phyloP scores from a whole-genome alignment of 2,888 invertebrate genomes.

The Caenorhabditis sp. region DNA sequence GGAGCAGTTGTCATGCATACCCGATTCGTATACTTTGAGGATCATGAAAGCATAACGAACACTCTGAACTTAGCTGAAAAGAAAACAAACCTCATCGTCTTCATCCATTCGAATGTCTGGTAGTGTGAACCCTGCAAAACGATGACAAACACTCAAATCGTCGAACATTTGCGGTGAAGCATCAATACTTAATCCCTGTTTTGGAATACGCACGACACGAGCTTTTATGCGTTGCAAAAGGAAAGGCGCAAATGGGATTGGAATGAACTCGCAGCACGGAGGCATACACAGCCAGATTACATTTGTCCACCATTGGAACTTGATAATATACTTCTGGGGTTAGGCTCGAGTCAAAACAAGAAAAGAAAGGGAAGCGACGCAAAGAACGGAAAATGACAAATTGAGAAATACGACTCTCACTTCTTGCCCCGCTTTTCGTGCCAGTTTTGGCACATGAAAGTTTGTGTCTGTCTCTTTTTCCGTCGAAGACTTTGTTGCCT shows the following conservation, averaged over 20 bases:
- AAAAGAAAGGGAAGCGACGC: constrained; percentile 2
- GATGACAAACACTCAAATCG: constrained; percentile 8
- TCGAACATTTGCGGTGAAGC: constrained; percentile 3
- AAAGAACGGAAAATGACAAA: constrained; percentile 48
- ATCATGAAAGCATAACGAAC: constrained; percentile 31
- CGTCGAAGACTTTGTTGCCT: constrained; percentile 6
- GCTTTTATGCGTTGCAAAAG: background rate
- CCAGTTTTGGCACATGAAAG: constrained; percentile 42
- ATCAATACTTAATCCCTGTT: constrained; percentile 24
- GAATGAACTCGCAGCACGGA: constrained; percentile 11
- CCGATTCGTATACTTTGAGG: constrained; percentile 35
- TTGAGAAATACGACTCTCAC: constrained; percentile 49
- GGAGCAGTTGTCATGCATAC: constrained; percentile 47
- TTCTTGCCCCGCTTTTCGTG: constrained; percentile 8
- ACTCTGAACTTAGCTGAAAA: background rate
- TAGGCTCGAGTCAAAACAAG: background rate
- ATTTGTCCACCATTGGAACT: constrained; percentile 28
- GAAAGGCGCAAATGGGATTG: constrained; percentile 11
- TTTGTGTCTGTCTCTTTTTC: constrained; percentile 18
- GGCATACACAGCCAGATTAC: constrained; percentile 17
- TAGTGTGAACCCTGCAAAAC: background rate
- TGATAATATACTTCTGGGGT: constrained; percentile 32
- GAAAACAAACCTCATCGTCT: constrained; percentile 31
- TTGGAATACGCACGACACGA: background rate
- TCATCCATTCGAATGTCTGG: constrained; percentile 19